Base-by-base conservation (phyloP, 1,140 invertebrate genomes). In the Nymphalis io region DNA sequence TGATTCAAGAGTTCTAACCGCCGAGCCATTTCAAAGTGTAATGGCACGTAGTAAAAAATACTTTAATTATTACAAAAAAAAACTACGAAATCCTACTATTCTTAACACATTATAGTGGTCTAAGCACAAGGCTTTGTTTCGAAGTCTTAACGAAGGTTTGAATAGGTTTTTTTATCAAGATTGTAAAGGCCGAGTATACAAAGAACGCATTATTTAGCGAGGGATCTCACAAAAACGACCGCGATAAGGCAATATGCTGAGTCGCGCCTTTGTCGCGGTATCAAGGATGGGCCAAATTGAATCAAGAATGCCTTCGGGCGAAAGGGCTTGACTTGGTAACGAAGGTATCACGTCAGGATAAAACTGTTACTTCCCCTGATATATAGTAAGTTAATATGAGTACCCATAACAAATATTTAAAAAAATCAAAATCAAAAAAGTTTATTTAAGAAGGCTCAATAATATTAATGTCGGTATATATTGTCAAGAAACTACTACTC, bases 261-360 rank as follows among this genome's bases (percentile, higher is more conserved):
- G 48, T 27, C 44, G 10, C 46, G 16, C 16, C 18, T 51, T 51
- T 51, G 46, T 51, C 18, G n/a, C 46, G 13, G 27, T 60, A 59
- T 60, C 65, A 53, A 60, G 46, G 58, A 68, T 61, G 59, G 58
- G 38, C 61, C 44, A 60, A 68, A 68, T 68, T 68, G 66, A 68
- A 68, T 60, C 58, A 55, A 27, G 21, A 8, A 38, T 55, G 42
- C 51, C 51, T 27, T 15, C 33, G 42, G 53, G 51, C 38, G 44
- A 60, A 44, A 40, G n/a, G 48, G 58, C 20, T 67, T 57, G 57
- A 60, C 58, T 20, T 11, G 20, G 55, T 68, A 68, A 68, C 58
- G 20, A 68, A 40, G 20, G 58, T 40, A 51, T 39, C 13, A n/a
- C n/a, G 48, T 18, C 42, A 40, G 60, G 55, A 51, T 60, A 33